Conservation (phyloP, 2,113 vertebrate species). For the Laticauda laticaudata region DNA sequence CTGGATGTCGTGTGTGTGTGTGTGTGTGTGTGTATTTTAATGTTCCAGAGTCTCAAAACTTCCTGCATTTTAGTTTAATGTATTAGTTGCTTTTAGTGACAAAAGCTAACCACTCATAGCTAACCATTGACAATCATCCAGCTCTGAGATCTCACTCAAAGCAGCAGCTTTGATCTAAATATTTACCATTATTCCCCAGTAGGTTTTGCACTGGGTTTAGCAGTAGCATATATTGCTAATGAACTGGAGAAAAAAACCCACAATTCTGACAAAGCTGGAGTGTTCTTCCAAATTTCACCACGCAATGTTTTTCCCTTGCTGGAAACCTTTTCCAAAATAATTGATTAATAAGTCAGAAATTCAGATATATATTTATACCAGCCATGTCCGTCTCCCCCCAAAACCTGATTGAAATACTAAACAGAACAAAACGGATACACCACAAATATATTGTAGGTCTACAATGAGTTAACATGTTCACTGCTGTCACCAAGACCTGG, state of each 20-base stretch:
- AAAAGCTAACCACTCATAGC: background rate
- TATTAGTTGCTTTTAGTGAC: background rate
- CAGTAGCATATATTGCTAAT: background rate
- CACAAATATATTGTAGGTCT: background rate
- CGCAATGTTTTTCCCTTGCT: background rate
- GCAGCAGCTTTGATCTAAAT: background rate
- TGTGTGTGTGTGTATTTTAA: no score
- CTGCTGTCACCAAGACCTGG: background rate
- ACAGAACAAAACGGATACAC: constrained; percentile 10
- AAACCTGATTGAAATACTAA: background rate
- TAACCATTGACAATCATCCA: constrained; percentile 26
- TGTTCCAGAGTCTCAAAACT: background rate
- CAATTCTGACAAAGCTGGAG: background rate
- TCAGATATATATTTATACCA: background rate
- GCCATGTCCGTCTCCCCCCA: background rate
- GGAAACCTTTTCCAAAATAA: background rate
- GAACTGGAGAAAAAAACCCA: background rate
- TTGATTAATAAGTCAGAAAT: background rate
- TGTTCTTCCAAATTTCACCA: no score
- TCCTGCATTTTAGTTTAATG: background rate
- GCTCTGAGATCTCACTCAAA: constrained; percentile 9
- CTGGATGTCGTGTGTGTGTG: no score
- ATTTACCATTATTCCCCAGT: constrained; percentile 9
- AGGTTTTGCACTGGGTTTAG: constrained; percentile 4
- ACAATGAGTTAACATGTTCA: constrained; percentile 7